These are phyloP conservation scores for Cotesia chilonis DNA, from an alignment of 1,140 invertebrate species.

Conservation along the genomic window DNA sequence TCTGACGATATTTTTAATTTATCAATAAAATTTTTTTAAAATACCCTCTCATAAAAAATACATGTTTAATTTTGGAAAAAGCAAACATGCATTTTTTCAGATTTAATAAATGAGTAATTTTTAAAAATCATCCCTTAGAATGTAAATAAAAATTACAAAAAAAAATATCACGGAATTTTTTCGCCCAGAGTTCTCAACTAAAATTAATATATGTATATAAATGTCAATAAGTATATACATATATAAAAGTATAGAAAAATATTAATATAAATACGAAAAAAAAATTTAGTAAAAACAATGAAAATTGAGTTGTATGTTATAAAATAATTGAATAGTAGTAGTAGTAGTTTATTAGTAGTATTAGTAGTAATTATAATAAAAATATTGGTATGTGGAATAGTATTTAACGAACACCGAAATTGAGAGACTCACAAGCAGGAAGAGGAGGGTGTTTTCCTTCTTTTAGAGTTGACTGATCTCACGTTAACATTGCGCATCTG, in stretches of 20 bases:
- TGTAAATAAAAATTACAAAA: too few relatives aligned
- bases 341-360: slow-evolving; percentile 36
- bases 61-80: too few relatives aligned
- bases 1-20: too few relatives aligned
- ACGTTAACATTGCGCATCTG: slow-evolving; percentile 79
- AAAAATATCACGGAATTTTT: too few relatives aligned
- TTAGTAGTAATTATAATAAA: slow-evolving; percentile 12
- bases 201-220: slow-evolving; percentile 14
- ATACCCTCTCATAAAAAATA: too few relatives aligned
- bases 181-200: neutral
- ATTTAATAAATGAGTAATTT: too few relatives aligned
- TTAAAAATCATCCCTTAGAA: too few relatives aligned
- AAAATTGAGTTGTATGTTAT: neutral
- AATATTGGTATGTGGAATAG: slow-evolving; percentile 54
- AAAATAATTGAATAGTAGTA: slow-evolving; percentile 33
- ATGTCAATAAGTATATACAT: slow-evolving; percentile 24
- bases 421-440: slow-evolving; percentile 77
- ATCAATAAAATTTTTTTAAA: too few relatives aligned
- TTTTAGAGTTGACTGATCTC: slow-evolving; percentile 77
- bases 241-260: slow-evolving; percentile 56
- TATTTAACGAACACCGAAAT: slow-evolving; percentile 69
- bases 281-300: too few relatives aligned
- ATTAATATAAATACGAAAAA: slow-evolving; percentile 40
- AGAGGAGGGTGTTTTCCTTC: slow-evolving; percentile 75
- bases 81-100: too few relatives aligned